Evolutionary conservation across 2,113 vertebrate genomes (phyloP).

Genomic region (Spheniscus mendiculus): DNA sequence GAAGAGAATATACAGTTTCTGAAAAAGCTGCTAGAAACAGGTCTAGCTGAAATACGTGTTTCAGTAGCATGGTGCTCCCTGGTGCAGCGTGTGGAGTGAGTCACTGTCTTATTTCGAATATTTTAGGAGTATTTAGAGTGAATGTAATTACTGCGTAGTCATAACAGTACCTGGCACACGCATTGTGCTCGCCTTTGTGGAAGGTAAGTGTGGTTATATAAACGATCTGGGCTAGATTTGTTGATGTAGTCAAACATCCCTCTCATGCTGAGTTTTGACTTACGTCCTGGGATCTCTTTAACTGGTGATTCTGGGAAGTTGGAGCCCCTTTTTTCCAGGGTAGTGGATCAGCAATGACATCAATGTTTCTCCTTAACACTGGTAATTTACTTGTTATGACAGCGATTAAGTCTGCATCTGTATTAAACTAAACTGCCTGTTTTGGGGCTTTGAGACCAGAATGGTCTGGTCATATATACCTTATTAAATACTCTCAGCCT

Average conservation of each 20-base stretch:
- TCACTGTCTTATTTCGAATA: neutral
- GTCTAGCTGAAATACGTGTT: neutral
- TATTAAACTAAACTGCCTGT: neutral
- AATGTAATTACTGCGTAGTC: neutral
- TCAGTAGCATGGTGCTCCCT: neutral
- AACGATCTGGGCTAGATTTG: neutral
- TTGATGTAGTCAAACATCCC: neutral
- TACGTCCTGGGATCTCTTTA: neutral
- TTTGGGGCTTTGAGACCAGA: neutral
- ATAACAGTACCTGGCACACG: rapidly evolving
- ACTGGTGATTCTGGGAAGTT: neutral
- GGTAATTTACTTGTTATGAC: neutral
- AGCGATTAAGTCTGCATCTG: neutral
- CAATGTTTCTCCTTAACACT: neutral
- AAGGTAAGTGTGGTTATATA: neutral
- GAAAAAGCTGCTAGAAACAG: neutral
- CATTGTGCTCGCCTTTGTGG: neutral
- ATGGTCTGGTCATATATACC: neutral
- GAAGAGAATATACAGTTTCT: neutral
- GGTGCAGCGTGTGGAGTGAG: neutral
- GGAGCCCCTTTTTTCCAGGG: neutral
- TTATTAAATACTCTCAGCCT: neutral
- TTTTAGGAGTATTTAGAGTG: neutral
- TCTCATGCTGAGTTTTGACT: neutral
- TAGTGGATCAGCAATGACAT: neutral